phyloP scores from a whole-genome alignment of 1,140 invertebrate genomes.

The Xylocopa sonorina region DNA sequence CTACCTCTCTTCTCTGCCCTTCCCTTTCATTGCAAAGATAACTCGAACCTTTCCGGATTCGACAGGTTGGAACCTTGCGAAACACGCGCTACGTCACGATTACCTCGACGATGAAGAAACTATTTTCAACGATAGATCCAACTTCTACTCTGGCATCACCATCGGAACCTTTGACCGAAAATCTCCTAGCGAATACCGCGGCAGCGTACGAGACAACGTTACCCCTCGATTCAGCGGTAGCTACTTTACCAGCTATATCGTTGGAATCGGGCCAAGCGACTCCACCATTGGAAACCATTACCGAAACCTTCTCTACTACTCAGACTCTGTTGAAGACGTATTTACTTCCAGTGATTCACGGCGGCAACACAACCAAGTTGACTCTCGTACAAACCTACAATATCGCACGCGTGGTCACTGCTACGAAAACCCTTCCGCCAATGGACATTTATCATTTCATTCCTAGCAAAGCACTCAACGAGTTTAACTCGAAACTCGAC shows the following conservation, averaged over 20 bases:
- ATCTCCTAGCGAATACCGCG: slow-evolving; percentile 90
- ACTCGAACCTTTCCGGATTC: no score
- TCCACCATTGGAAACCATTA: slow-evolving; percentile 92
- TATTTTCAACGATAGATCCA: slow-evolving; percentile 85
- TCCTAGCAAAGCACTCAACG: slow-evolving; percentile 92
- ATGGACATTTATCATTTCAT: slow-evolving; percentile 93
- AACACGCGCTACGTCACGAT: slow-evolving; percentile 93
- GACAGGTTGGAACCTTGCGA: slow-evolving; percentile 91
- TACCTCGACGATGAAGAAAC: slow-evolving; percentile 90
- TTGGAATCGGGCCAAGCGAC: slow-evolving; percentile 89
- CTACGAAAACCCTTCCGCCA: slow-evolving; percentile 93
- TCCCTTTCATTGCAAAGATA: no score
- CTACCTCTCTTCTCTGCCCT: no score
- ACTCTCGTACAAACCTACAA: slow-evolving; percentile 94
- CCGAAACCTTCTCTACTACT: slow-evolving; percentile 94
- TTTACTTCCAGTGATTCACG: slow-evolving; percentile 90
- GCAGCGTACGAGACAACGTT: slow-evolving; percentile 88
- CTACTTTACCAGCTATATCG: slow-evolving; percentile 90
- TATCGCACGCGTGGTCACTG: slow-evolving; percentile 91
- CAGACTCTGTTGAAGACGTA: slow-evolving; percentile 93
- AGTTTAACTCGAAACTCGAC: slow-evolving; percentile 92
- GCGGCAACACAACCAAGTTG: slow-evolving; percentile 87
- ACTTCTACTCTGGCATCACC: slow-evolving; percentile 83
- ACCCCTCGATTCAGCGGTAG: slow-evolving; percentile 88
- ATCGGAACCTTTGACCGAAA: slow-evolving; percentile 91